Evolutionary conservation across 2,113 vertebrate genomes (phyloP).

Genomic region (Phaethornis superciliosus): DNA sequence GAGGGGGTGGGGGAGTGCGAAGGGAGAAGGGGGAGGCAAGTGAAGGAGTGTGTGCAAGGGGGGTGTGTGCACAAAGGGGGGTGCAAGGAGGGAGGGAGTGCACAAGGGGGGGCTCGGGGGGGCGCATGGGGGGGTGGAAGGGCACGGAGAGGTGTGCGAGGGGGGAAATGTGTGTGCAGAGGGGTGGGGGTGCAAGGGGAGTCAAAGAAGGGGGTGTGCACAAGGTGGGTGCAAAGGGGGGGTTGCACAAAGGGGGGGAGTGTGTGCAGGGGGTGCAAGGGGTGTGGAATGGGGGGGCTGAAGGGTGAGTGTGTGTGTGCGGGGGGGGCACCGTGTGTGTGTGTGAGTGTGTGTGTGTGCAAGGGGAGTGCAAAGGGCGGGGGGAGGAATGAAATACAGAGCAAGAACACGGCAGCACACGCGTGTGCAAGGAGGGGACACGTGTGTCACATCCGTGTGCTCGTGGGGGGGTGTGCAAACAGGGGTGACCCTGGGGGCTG

Average conservation of each 20-base stretch:
- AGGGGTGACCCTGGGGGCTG: too few relatives aligned
- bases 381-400: rapidly evolving
- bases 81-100: not conserved
- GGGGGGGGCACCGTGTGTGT: too few relatives aligned
- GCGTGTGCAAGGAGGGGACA: not conserved
- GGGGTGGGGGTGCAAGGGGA: not conserved
- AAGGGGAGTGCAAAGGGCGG: not conserved
- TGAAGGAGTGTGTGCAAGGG: not conserved
- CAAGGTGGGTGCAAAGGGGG: not conserved
- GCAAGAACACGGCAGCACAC: too few relatives aligned
- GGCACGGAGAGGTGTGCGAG: not conserved
- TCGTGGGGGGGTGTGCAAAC: not conserved
- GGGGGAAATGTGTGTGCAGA: not conserved
- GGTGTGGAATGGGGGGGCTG: not conserved
- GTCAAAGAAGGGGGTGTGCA: too few relatives aligned
- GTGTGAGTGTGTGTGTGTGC: too few relatives aligned
- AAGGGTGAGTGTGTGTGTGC: not conserved
- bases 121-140: too few relatives aligned
- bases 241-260: not conserved
- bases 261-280: too few relatives aligned
- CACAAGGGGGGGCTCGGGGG: not conserved
- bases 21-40: not conserved
- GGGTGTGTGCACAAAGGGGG: too few relatives aligned
- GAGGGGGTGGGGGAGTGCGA: not conserved
- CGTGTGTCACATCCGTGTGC: rapidly evolving